phyloP scores from a whole-genome alignment of 2,113 vertebrate genomes.

The Brachirus orientalis region DNA sequence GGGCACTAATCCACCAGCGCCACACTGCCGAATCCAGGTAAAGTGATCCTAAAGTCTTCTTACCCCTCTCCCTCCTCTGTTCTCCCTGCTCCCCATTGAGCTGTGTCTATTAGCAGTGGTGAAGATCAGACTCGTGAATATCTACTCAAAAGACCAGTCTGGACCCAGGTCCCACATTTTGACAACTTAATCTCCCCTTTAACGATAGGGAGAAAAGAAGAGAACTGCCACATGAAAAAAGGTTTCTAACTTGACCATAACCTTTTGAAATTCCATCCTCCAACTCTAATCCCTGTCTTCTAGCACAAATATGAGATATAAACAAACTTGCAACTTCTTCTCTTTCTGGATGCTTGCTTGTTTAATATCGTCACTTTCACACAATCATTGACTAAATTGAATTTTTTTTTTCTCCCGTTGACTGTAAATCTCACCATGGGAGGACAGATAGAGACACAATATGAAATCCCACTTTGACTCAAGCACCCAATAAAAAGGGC shows the following conservation, averaged over 20 bases:
- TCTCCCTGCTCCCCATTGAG: slow-evolving; percentile 74
- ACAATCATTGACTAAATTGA: not conserved
- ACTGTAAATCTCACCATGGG: not conserved
- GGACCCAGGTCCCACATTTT: slow-evolving; percentile 79
- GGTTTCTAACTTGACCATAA: slow-evolving; percentile 67
- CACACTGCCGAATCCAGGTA: slow-evolving; percentile 83
- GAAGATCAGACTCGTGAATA: slow-evolving; percentile 80
- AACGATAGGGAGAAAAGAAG: slow-evolving; percentile 67
- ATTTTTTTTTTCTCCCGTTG: not conserved
- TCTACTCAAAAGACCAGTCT: slow-evolving; percentile 82
- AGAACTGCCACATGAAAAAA: slow-evolving; percentile 62
- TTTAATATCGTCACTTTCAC: not conserved
- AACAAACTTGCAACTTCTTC: not conserved
- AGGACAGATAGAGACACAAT: slow-evolving; percentile 11
- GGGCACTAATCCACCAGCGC: slow-evolving; percentile 82
- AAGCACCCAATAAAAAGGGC: slow-evolving; percentile 25
- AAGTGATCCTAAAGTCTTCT: slow-evolving; percentile 84
- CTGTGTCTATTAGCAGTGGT: slow-evolving; percentile 76
- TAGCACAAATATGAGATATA: slow-evolving; percentile 9
- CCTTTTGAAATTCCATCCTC: slow-evolving; percentile 64
- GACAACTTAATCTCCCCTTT: slow-evolving; percentile 85
- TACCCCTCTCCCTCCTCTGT: slow-evolving; percentile 74
- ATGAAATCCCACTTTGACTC: slow-evolving; percentile 30
- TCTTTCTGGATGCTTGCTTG: not conserved
- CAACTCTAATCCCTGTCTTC: slow-evolving; percentile 23